Conservation (phyloP, 1,140 invertebrate genomes). For the Rhysida immarginata region DNA sequence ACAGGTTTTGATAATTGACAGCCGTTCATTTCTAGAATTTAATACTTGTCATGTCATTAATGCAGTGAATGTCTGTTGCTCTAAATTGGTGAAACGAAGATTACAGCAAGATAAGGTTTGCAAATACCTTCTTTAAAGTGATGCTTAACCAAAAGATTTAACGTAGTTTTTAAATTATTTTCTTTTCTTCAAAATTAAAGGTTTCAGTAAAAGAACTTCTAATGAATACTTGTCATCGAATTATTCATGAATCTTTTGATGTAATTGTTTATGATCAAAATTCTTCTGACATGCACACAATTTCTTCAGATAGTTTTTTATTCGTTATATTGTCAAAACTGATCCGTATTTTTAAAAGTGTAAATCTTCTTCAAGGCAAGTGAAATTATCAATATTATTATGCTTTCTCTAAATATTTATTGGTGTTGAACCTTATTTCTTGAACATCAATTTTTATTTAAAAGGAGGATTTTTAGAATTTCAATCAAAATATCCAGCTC, state of each 20-base stretch:
- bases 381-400: no score
- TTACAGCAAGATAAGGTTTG: conserved; percentile 36
- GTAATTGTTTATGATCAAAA: conserved; percentile 41
- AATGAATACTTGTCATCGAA: conserved; percentile 33
- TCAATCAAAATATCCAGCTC: conserved; percentile 35
- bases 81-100: conserved; percentile 40
- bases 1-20: conserved; percentile 37
- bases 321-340: conserved; percentile 36
- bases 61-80: conserved; percentile 42
- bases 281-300: conserved; percentile 25
- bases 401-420: no score
- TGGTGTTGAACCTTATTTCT: conserved; percentile 7
- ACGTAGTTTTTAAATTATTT: no score
- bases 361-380: conserved; percentile 35
- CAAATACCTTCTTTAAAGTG: background rate
- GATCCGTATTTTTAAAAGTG: conserved; percentile 30
- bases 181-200: conserved; percentile 19
- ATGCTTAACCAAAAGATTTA: no score
- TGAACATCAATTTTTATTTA: conserved; percentile 15
- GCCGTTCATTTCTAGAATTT: conserved; percentile 42
- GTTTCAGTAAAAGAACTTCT: conserved; percentile 36
- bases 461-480: conserved; percentile 42
- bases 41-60: conserved; percentile 39
- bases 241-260: conserved; percentile 30
- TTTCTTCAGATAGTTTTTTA: conserved; percentile 36